phyloP scores from a whole-genome alignment of 1,140 invertebrate species.

The Leptopilina boulardi region DNA sequence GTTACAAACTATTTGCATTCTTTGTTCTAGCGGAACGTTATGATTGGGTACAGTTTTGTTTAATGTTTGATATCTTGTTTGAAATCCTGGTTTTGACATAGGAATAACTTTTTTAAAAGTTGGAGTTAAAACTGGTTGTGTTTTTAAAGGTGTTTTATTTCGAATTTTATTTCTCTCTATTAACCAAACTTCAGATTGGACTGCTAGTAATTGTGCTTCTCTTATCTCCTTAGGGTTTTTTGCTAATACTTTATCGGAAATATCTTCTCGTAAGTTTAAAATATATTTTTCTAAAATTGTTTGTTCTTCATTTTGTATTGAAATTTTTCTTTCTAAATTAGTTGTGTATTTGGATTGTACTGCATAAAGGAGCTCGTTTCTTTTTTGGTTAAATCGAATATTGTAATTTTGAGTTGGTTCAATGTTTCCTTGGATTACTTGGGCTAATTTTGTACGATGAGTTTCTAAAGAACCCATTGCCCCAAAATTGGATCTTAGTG shows the following conservation, averaged over 20 bases:
- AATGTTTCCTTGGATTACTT: neutral
- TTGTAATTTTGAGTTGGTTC: neutral
- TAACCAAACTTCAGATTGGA: neutral
- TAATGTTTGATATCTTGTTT: neutral
- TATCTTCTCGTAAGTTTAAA: neutral
- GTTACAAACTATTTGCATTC: neutral
- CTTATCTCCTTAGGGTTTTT: neutral
- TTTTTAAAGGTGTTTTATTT: neutral
- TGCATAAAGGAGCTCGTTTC: neutral
- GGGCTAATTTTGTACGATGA: neutral
- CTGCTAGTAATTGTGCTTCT: neutral
- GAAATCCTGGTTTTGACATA: neutral
- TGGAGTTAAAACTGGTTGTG: neutral
- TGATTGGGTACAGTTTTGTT: neutral
- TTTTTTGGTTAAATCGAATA: neutral
- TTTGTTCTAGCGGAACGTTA: neutral
- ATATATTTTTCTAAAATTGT: constrained; percentile 4
- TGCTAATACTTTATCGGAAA: neutral
- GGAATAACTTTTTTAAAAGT: neutral
- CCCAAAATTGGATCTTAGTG: neutral
- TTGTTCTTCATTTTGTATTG: neutral
- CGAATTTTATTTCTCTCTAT: neutral
- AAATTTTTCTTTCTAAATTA: neutral
- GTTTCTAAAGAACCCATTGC: neutral
- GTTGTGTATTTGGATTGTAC: neutral